Evolutionary conservation across 2,888 invertebrate species (phyloP).

Genomic region (Lagria hirta): DNA sequence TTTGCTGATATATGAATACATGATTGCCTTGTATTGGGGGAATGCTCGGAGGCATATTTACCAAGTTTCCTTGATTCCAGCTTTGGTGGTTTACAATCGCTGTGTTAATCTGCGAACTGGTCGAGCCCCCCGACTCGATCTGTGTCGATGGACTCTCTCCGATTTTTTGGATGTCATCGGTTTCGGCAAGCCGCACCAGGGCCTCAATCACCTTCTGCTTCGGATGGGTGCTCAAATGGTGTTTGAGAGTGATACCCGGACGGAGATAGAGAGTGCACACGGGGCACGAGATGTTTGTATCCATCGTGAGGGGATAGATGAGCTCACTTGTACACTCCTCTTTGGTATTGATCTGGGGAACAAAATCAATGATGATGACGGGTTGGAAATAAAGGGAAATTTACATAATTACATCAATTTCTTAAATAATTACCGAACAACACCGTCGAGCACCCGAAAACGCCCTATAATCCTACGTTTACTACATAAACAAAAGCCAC

Average conservation of each 20-base stretch:
- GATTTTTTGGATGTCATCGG: constrained; percentile 33
- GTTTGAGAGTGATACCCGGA: constrained; percentile 78
- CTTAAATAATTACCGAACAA: too few relatives aligned
- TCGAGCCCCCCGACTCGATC: constrained; percentile 10
- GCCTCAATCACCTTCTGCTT: constrained; percentile 88
- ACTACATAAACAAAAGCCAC: too few relatives aligned
- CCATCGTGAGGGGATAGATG: constrained; percentile 42
- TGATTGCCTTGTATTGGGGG: constrained; percentile 50
- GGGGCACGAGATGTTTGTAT: constrained; percentile 63
- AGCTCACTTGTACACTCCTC: constrained; percentile 35
- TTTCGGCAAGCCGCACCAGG: constrained; percentile 52
- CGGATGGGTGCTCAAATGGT: constrained; percentile 82
- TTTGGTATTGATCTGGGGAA: constrained; percentile 45
- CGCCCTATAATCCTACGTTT: too few relatives aligned
- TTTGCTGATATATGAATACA: constrained; percentile 61
- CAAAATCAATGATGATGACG: constrained; percentile 43
- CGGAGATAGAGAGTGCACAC: constrained; percentile 83
- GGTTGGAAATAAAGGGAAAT: not conserved
- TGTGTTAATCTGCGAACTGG: constrained; percentile 29
- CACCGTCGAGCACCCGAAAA: too few relatives aligned
- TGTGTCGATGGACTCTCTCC: constrained; percentile 24
- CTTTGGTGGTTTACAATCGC: constrained; percentile 49
- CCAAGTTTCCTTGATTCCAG: constrained; percentile 44
- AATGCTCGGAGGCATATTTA: constrained; percentile 45
- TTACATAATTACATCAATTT: not conserved